Evolutionary conservation across 1,140 invertebrate species (phyloP).

Genomic region (Eueides isabella): DNA sequence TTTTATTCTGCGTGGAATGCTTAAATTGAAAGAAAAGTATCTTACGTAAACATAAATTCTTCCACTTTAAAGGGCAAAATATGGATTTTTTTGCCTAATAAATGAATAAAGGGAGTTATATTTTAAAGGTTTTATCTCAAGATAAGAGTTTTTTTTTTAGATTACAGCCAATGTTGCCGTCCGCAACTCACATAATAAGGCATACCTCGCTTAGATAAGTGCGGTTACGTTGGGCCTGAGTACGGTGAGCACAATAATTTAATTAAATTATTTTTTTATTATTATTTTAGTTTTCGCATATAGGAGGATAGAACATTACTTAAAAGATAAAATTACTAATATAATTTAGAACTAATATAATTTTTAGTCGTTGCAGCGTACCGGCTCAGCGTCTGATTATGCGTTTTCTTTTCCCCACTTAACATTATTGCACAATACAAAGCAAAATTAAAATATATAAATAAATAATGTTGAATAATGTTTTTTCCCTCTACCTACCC

Average conservation of each 20-base stretch:
- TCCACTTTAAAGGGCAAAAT: neutral
- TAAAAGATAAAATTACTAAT: too few relatives aligned
- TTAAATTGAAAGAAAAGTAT: neutral
- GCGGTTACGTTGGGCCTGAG: conserved; percentile 54
- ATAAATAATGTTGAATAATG: too few relatives aligned
- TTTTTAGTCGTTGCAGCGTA: too few relatives aligned
- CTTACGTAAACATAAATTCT: neutral
- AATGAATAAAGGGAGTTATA: conserved; percentile 14
- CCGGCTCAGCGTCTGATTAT: too few relatives aligned
- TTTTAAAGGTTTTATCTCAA: conserved; percentile 30
- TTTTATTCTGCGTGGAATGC: neutral
- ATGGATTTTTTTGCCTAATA: conserved; percentile 20
- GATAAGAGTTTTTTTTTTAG: conserved; percentile 39
- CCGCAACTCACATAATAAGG: conserved; percentile 67
- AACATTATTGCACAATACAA: too few relatives aligned
- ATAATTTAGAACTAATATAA: too few relatives aligned
- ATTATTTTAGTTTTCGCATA: too few relatives aligned
- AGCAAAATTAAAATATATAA: too few relatives aligned
- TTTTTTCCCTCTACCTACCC: too few relatives aligned
- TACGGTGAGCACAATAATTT: conserved; percentile 48
- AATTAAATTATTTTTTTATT: conserved; percentile 2
- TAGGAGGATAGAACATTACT: too few relatives aligned
- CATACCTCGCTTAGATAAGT: conserved; percentile 67
- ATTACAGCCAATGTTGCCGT: conserved; percentile 52
- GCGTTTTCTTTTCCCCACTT: too few relatives aligned